Conservation (phyloP, 2,888 invertebrate species). For the Temnothorax unifasciatus region DNA sequence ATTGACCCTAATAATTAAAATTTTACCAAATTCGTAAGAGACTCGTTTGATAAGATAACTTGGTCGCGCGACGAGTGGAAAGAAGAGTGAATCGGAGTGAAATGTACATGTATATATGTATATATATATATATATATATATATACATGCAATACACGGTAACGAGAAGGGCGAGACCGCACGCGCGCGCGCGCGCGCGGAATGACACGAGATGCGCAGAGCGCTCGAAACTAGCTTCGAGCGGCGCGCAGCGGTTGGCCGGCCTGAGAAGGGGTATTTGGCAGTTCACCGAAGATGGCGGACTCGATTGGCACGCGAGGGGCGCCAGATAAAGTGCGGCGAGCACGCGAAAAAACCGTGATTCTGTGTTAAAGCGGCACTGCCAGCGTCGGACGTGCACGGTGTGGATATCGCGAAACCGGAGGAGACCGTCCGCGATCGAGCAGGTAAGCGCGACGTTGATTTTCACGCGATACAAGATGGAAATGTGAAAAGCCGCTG, state of each 20-base stretch:
- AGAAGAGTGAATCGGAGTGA: background rate
- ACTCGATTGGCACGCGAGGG: conserved; percentile 84
- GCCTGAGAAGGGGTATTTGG: conserved; percentile 79
- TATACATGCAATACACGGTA: too few species aligned
- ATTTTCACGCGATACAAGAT: conserved; percentile 65
- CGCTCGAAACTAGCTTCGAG: conserved; percentile 71
- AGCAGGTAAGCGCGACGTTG: conserved; percentile 70
- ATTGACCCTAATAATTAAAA: background rate
- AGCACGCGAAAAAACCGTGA: conserved; percentile 80
- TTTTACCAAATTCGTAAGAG: background rate
- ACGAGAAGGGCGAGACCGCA: background rate
- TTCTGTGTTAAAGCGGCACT: conserved; percentile 81
- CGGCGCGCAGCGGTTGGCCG: conserved; percentile 70
- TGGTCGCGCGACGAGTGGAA: background rate
- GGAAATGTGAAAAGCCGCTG: conserved; percentile 59
- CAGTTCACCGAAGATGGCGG: conserved; percentile 86
- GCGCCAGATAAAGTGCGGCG: conserved; percentile 83
- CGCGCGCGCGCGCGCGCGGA: background rate
- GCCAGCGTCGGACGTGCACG: conserved; percentile 69
- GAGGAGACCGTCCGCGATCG: conserved; percentile 57
- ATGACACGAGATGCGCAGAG: background rate
- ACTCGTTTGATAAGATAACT: background rate
- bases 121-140: background rate
- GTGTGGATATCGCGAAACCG: conserved; percentile 65
- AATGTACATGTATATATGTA: background rate